Evolutionary conservation across 2,113 vertebrate species (phyloP).

Genomic region (Chunga burmeisteri): DNA sequence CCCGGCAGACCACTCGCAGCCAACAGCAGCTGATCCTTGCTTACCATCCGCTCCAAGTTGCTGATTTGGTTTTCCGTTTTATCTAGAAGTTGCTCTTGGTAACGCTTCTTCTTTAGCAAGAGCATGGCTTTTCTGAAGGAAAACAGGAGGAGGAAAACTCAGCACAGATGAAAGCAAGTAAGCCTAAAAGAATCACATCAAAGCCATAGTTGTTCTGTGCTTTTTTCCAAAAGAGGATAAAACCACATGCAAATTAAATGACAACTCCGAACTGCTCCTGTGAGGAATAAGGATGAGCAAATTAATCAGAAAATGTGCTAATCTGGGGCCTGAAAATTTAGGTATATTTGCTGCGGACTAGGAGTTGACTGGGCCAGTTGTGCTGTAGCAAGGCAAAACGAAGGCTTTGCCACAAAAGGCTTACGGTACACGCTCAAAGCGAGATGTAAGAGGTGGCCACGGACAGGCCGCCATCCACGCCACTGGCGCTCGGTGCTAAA

Average conservation of each 20-base stretch:
- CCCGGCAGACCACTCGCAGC: accelerated
- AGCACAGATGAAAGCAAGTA: neutral
- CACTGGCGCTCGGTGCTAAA: accelerated
- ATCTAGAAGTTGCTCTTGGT: slow-evolving; percentile 89
- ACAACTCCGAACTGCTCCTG: neutral
- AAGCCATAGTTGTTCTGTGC: accelerated
- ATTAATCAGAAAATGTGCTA: accelerated
- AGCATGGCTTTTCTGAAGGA: slow-evolving; percentile 83
- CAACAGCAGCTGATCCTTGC: accelerated
- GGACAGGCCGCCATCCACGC: accelerated
- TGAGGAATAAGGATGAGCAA: accelerated
- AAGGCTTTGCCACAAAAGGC: neutral
- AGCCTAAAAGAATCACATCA: accelerated
- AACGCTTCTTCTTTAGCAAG: slow-evolving; percentile 93
- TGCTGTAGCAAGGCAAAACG: accelerated
- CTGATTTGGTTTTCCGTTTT: slow-evolving; percentile 91
- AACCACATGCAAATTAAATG: accelerated
- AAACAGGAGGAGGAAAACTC: neutral
- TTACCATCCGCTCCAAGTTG: slow-evolving; percentile 91
- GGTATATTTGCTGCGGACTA: accelerated
- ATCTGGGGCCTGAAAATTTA: accelerated
- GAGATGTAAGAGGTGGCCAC: accelerated
- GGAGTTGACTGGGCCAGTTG: accelerated
- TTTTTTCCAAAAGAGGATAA: neutral
- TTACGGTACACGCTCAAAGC: accelerated